Base-by-base conservation (phyloP, 2,797 vertebrate species). In the Gephyroberyx darwinii region DNA sequence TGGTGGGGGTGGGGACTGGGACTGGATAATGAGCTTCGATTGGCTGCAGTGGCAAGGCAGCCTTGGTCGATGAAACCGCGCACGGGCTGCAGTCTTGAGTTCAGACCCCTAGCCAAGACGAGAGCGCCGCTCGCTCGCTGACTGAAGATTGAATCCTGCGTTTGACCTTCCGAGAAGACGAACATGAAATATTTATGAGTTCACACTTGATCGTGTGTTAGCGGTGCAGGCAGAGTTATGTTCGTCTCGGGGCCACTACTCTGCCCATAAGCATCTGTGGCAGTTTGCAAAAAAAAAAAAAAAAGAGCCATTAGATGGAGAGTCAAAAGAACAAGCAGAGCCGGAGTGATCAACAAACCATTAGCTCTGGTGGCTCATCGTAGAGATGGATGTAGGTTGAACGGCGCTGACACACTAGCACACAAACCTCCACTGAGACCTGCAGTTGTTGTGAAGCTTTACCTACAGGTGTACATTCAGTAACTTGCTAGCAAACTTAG, bases 131-230 rank as follows among this genome's bases (percentile, higher is more conserved):
- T 82, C 63, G 14, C 65, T 71, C 63, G 17, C 65, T 71, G 53
- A 68, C 69, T 70, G 71, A 72, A 62, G 69, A 84, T 71, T 67
- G 72, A 70, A 82, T 86, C 74, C 85, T 56, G 70, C 62, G 19
- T 84, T 83, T 91, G 88, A 91, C 89, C 91, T 90, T 90, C 85
- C 54, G 60, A 71, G 53, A 74, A 71, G 77, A 77, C 63, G 19
- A 37, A 41, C 62, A 64, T 86, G 68, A 85, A 89, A 89, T 83
- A 91, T 91, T 77, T 33, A 88, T 79, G 80, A 81, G 68, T 77
- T 86, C 71, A 81, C 70, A 72, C 76, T 87, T 85, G 64, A 78
- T 74, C 2, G 77, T 74, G 78, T 71, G 81, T 74, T 59, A 60
- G 14, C 19, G 41, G 31, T 58, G 30, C 33, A 13, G 72, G 50